phyloP scores from a whole-genome alignment of 1,140 invertebrate genomes.

The Nebria ingens region DNA sequence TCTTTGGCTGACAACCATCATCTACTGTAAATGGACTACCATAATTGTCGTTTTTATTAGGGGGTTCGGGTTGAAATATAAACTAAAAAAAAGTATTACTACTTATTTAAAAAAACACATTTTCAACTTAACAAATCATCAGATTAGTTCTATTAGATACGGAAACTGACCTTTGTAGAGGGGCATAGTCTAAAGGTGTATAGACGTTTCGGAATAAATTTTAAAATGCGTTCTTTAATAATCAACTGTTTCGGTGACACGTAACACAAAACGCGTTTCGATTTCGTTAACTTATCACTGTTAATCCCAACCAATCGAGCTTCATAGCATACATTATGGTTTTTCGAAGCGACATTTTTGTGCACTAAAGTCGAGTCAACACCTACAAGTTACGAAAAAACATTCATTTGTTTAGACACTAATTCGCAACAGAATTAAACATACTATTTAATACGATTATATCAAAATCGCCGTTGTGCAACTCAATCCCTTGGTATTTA shows the following conservation, averaged over 20 bases:
- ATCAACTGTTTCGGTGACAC: constrained; percentile 81
- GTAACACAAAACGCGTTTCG: constrained; percentile 80
- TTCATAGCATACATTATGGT: constrained; percentile 77
- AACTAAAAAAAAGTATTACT: constrained; percentile 35
- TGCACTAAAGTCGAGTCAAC: constrained; percentile 73
- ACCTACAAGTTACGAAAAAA: constrained; percentile 38
- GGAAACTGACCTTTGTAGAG: constrained; percentile 84
- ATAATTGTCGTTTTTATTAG: constrained; percentile 33
- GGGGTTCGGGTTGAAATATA: constrained; percentile 49
- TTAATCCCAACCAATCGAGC: constrained; percentile 68
- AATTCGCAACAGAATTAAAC: constrained; percentile 27
- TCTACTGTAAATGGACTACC: constrained; percentile 65
- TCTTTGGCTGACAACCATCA: constrained; percentile 79
- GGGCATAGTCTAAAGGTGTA: constrained; percentile 89
- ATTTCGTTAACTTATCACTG: constrained; percentile 50
- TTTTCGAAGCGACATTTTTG: constrained; percentile 75
- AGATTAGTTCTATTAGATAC: too few relatives aligned
- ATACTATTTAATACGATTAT: constrained; percentile 82
- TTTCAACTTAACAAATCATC: not conserved
- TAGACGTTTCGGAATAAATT: constrained; percentile 83
- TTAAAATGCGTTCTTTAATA: constrained; percentile 84
- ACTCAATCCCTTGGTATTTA: constrained; percentile 60
- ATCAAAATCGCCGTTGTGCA: constrained; percentile 87
- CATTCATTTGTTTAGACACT: not conserved
- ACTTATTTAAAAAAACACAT: constrained; percentile 16